Conservation (phyloP, 2,797 vertebrate species). For the Bovichtus variegatus region DNA sequence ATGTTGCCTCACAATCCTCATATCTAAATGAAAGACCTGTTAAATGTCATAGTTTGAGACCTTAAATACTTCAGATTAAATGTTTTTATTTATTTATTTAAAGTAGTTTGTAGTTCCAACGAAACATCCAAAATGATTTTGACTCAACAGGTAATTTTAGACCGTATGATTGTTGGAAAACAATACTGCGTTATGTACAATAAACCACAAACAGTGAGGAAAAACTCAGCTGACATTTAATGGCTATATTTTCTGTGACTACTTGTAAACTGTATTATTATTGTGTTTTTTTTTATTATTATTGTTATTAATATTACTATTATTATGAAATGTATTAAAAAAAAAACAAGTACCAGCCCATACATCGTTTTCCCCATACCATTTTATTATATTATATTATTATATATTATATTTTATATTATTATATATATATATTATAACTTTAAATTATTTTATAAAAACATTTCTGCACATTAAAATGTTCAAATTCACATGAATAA, state of each 20-base stretch:
- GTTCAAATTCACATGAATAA: background rate
- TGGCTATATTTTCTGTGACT: background rate
- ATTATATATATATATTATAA: background rate
- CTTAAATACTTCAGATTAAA: background rate
- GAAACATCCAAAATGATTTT: background rate
- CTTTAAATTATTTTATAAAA: background rate
- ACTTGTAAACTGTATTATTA: background rate
- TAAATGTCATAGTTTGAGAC: no score
- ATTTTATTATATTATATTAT: background rate
- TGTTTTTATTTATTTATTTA: background rate
- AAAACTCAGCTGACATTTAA: no score
- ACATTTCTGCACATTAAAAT: background rate
- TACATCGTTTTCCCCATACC: no score
- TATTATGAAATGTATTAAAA: background rate
- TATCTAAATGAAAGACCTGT: background rate
- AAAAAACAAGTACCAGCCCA: background rate
- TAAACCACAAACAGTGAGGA: background rate
- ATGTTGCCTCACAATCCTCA: background rate
- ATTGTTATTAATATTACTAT: background rate
- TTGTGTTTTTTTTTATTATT: background rate
- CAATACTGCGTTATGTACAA: no score
- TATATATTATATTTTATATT: background rate
- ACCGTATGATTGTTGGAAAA: no score
- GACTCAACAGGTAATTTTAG: no score
- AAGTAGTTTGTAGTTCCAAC: accelerated